Evolutionary conservation across 2,113 vertebrate genomes (phyloP).

Genomic region (Miniopterus natalensis): DNA sequence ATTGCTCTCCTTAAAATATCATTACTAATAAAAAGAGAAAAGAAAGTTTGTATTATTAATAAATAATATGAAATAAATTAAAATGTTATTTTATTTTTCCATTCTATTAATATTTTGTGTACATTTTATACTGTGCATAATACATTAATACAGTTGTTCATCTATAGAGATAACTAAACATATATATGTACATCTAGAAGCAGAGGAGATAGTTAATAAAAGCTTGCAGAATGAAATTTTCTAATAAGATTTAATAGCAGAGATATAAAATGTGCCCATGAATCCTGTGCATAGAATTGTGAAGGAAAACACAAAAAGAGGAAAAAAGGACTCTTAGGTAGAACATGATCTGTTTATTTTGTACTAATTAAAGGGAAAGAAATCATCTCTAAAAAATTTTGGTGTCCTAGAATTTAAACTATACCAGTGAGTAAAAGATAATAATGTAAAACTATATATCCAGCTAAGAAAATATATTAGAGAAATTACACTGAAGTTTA

Average conservation of each 20-base stretch:
- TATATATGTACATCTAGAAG: not conserved
- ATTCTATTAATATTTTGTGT: conserved; percentile 12
- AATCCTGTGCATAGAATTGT: not conserved
- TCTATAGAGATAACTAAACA: not conserved
- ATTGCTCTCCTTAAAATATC: not conserved
- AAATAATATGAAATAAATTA: conserved; percentile 39
- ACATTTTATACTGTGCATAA: not conserved
- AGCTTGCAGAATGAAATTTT: conserved; percentile 18
- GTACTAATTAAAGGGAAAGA: conserved; percentile 38
- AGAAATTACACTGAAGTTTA: conserved; percentile 3
- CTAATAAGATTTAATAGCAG: not conserved
- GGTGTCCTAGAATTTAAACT: conserved; percentile 51
- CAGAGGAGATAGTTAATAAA: not conserved
- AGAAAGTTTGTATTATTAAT: not conserved
- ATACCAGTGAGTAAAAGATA: conserved; percentile 11
- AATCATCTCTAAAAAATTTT: conserved; percentile 6
- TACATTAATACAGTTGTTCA: not conserved
- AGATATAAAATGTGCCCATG: not conserved
- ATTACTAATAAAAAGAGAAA: conserved; percentile 13
- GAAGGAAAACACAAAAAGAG: not conserved
- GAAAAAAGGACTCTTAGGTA: not conserved
- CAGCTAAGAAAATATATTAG: conserved; percentile 34
- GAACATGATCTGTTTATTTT: not conserved
- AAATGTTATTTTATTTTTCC: not conserved
- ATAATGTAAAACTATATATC: not conserved